phyloP scores from a whole-genome alignment of 2,113 vertebrate genomes.

The Strigops habroptila region DNA sequence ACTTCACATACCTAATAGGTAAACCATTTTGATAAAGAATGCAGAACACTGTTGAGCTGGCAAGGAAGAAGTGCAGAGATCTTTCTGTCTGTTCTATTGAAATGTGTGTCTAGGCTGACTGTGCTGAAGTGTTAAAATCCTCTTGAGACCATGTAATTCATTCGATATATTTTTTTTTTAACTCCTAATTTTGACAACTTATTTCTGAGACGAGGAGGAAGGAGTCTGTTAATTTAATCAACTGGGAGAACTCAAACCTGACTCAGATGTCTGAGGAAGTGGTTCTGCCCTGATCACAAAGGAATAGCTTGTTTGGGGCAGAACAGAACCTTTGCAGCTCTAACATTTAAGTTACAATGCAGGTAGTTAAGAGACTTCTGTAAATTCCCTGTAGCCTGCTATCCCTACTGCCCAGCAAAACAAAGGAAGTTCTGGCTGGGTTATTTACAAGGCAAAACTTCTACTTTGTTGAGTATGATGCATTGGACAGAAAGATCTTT shows the following conservation, averaged over 20 bases:
- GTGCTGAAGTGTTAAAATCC: background rate
- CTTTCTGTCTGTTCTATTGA: background rate
- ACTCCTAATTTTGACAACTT: background rate
- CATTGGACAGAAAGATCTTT: background rate
- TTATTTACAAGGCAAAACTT: background rate
- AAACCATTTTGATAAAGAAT: background rate
- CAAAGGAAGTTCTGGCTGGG: background rate
- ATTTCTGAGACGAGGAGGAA: background rate
- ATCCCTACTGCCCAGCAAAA: background rate
- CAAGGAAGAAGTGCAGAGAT: background rate
- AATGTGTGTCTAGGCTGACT: background rate
- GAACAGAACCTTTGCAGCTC: background rate
- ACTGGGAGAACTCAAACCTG: background rate
- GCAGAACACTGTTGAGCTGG: background rate
- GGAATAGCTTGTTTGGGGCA: background rate
- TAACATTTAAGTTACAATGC: background rate
- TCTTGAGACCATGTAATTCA: background rate
- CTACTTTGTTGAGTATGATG: background rate
- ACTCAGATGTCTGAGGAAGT: background rate
- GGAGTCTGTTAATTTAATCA: background rate
- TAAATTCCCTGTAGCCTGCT: background rate
- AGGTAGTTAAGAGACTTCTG: background rate
- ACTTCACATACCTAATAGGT: background rate
- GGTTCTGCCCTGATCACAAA: background rate
- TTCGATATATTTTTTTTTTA: background rate